phyloP scores from a whole-genome alignment of 2,113 vertebrate species.

The Trogon melanurus region DNA sequence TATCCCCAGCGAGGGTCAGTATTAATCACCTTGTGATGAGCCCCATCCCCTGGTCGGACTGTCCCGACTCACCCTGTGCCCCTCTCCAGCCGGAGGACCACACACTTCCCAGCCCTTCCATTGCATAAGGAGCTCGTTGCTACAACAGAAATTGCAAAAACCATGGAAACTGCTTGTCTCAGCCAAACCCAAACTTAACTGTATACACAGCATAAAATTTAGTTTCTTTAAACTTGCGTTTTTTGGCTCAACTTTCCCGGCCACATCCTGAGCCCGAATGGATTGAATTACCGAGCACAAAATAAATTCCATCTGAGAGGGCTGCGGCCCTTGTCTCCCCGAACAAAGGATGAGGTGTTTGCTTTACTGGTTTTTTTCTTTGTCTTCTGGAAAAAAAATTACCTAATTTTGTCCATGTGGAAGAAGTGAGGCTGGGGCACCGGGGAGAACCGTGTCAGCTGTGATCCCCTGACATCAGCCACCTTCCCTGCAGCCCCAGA shows the following conservation, averaged over 20 bases:
- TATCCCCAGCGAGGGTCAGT: neutral
- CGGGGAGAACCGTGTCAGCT: neutral
- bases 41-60: neutral
- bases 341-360: slow-evolving; percentile 60
- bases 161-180: slow-evolving; percentile 61
- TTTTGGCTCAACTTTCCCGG: slow-evolving; percentile 70
- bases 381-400: neutral
- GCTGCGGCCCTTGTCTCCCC: slow-evolving; percentile 41
- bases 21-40: neutral
- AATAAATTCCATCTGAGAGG: slow-evolving; percentile 73
- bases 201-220: slow-evolving; percentile 53
- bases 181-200: slow-evolving; percentile 61
- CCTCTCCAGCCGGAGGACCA: neutral
- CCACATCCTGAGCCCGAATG: slow-evolving; percentile 77
- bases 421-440: neutral
- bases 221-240: slow-evolving; percentile 69
- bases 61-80: neutral
- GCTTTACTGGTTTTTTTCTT: neutral
- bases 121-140: slow-evolving; percentile 60
- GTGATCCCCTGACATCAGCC: neutral
- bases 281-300: slow-evolving; percentile 74
- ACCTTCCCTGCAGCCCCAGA: neutral
- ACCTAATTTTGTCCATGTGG: slow-evolving; percentile 4
- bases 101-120: neutral
- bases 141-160: slow-evolving; percentile 67